phyloP scores from a whole-genome alignment of 2,888 invertebrate species.

The Andrena chrysosceles region DNA sequence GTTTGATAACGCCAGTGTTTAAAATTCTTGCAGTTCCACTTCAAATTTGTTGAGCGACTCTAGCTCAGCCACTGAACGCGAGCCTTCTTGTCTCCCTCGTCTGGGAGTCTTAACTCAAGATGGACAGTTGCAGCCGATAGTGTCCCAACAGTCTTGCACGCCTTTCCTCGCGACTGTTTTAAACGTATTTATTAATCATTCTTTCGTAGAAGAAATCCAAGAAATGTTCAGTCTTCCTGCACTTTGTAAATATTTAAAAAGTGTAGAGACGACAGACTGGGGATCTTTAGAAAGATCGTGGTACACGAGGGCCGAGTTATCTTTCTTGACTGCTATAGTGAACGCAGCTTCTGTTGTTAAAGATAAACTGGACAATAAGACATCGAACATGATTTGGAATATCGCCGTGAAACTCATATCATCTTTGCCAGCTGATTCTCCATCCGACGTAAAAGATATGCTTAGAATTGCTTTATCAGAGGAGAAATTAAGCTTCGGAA shows the following conservation, averaged over 20 bases:
- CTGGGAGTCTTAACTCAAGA: slow-evolving; percentile 84
- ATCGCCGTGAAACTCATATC: slow-evolving; percentile 80
- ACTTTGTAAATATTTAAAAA: slow-evolving; percentile 76
- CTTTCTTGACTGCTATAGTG: slow-evolving; percentile 74
- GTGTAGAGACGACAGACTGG: slow-evolving; percentile 77
- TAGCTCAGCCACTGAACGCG: slow-evolving; percentile 81
- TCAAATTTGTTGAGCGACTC: slow-evolving; percentile 86
- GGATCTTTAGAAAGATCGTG: slow-evolving; percentile 79
- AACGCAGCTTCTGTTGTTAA: slow-evolving; percentile 68
- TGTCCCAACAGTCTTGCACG: slow-evolving; percentile 84
- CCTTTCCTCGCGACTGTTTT: slow-evolving; percentile 83
- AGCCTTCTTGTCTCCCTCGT: slow-evolving; percentile 85
- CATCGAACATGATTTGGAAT: slow-evolving; percentile 73
- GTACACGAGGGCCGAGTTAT: slow-evolving; percentile 80
- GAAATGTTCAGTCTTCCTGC: slow-evolving; percentile 67
- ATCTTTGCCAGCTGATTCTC: slow-evolving; percentile 78
- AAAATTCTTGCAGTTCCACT: slow-evolving; percentile 79
- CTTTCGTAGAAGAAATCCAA: slow-evolving; percentile 64
- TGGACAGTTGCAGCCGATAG: slow-evolving; percentile 85
- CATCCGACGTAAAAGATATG: slow-evolving; percentile 71
- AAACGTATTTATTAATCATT: slow-evolving; percentile 65
- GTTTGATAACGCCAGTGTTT: not conserved
- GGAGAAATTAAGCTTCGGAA: slow-evolving; percentile 73
- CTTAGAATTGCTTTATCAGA: slow-evolving; percentile 75
- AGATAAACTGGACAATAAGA: slow-evolving; percentile 54